phyloP scores from a whole-genome alignment of 2,888 invertebrate genomes.

The Diplolepis rosae region DNA sequence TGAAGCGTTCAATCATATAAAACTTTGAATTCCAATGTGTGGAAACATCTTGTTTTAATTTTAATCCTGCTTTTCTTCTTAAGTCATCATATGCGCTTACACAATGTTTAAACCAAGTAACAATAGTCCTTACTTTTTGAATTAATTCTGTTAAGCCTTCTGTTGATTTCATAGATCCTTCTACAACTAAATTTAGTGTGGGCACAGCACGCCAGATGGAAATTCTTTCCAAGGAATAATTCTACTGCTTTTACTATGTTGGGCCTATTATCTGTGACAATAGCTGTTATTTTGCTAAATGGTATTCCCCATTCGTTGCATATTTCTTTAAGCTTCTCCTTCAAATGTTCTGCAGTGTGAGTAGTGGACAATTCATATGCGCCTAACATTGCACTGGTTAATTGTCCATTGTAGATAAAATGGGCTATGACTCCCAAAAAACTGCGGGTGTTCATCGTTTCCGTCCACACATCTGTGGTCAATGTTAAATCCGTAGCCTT shows the following conservation, averaged over 20 bases:
- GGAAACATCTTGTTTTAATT: too few species aligned
- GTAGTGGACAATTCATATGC: not conserved
- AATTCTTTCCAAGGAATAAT: not conserved
- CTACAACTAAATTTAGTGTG: not conserved
- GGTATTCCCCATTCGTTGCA: not conserved
- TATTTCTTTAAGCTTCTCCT: not conserved
- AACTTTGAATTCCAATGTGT: not conserved
- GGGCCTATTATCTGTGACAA: not conserved
- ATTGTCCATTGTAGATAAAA: not conserved
- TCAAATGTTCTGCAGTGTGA: not conserved
- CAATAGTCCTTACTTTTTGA: not conserved
- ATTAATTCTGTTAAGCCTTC: not conserved
- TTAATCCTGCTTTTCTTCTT: too few species aligned
- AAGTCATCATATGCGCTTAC: not conserved
- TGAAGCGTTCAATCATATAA: not conserved
- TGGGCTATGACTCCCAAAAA: not conserved
- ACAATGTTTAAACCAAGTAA: not conserved
- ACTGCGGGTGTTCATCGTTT: not conserved
- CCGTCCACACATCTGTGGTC: not conserved
- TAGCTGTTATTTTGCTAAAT: not conserved
- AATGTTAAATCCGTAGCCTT: not conserved
- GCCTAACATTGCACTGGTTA: not conserved
- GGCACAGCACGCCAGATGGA: not conserved
- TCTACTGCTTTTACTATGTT: not conserved
- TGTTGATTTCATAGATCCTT: not conserved